These are phyloP conservation scores for Tethea ocularis DNA, from an alignment of 2,888 invertebrate species.

Conservation along the genomic window DNA sequence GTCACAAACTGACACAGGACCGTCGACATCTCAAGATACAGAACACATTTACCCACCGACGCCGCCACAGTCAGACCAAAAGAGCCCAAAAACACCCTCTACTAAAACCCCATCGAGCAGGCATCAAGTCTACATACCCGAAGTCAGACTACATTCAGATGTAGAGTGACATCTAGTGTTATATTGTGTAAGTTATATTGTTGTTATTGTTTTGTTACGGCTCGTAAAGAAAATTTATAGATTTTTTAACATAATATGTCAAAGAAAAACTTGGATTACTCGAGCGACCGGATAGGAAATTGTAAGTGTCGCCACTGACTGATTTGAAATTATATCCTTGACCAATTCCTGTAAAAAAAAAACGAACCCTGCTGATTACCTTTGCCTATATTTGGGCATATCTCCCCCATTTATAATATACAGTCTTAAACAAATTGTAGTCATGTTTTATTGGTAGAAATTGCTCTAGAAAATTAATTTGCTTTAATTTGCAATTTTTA, in stretches of 20 bases:
- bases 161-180: conserved; percentile 26
- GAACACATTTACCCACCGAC: conserved; percentile 72
- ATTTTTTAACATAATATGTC: not conserved
- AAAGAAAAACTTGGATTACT: not conserved
- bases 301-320: not conserved
- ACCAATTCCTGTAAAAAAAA: not conserved
- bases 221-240: conserved; percentile 5
- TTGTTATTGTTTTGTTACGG: conserved; percentile 20
- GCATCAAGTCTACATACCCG: conserved; percentile 39
- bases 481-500: not conserved
- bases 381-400: too few relatives aligned
- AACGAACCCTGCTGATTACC: not conserved
- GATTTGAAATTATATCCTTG: not conserved
- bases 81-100: conserved; percentile 69
- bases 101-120: conserved; percentile 65
- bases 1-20: conserved; percentile 37
- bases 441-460: not conserved
- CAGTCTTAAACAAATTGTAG: too few relatives aligned
- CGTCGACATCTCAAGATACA: conserved; percentile 44
- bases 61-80: conserved; percentile 75
- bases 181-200: conserved; percentile 7
- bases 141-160: conserved; percentile 37
- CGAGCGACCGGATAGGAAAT: not conserved
- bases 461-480: not conserved
- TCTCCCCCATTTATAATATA: too few relatives aligned